Base-by-base conservation (phyloP, 2,797 vertebrate genomes). In the Cottoperca gobio region DNA sequence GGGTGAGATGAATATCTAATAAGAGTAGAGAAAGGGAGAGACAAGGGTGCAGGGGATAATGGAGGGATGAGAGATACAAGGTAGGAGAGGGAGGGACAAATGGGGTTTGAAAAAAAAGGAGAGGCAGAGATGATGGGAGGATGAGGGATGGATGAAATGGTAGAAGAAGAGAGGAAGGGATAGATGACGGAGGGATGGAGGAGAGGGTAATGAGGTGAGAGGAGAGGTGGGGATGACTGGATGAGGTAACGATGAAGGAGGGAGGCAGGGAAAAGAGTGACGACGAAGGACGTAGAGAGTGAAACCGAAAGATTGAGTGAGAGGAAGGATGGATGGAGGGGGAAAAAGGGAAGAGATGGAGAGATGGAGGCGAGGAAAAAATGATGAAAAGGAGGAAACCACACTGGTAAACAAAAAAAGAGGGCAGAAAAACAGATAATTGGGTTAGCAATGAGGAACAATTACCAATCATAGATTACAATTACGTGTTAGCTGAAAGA, bases 231-330 rank as follows among this genome's bases (percentile, higher is more conserved):
- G 76, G 58, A 76, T 64, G 76, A 39, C 59, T 52, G 55, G 75
- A 84, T 86, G 84, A 89, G 86, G 86, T 88, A 85, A 90, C 86
- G 68, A 42, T 43, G 28, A 62, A 39, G 46, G 62, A 57, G 54
- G 61, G 50, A 72, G 50, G 48, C 48, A 66, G 55, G 60, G 40
- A 62, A 68, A 46, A 57, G 64, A 69, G 45, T 73, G 73, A 73
- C 23, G 70, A 80, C 70, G 63, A 74, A 86, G 80, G 76, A 85
- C 45, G n/a, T 49, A 21, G 39, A 60, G 61, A 85, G 66, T 48
- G 43, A 78, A 72, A 54, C 23, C 40, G 52, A 83, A 68, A 63
- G 70, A 80, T 21, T 61, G 57, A 79, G 55, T 21, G 73, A 67
- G 53, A 60, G 28, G 40, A 55, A 11, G 45, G 45, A 72, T 45